Percentiles rank a stretch among this genome's conserved stretches.
phyloP scores from a whole-genome alignment of 2,888 invertebrate species.

The Drosophila pseudotakahashii region DNA sequence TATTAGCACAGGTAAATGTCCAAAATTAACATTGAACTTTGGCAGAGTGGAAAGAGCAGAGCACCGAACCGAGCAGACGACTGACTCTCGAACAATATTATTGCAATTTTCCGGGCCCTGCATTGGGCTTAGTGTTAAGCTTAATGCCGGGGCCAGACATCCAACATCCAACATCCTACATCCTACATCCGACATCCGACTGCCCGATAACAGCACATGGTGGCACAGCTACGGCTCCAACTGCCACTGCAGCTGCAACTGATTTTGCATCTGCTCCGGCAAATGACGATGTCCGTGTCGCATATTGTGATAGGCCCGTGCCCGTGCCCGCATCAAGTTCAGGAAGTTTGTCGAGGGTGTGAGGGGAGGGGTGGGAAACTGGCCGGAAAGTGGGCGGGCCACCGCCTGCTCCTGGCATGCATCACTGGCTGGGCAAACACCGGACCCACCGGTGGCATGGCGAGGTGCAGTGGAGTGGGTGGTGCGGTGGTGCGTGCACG shows the following conservation, averaged over 20 bases:
- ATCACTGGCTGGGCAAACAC: conserved; percentile 72
- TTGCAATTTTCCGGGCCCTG: conserved; percentile 74
- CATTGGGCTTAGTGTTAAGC: conserved; percentile 55
- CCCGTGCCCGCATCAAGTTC: conserved; percentile 43
- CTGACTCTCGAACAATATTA: conserved; percentile 65
- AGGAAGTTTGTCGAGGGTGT: conserved; percentile 31
- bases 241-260: conserved; percentile 22
- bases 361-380: not conserved
- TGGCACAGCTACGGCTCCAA: conserved; percentile 17
- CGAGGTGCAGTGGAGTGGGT: not conserved
- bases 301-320: conserved; percentile 44
- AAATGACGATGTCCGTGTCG: conserved; percentile 44
- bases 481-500: conserved; percentile 5
- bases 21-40: conserved; percentile 81
- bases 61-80: conserved; percentile 16
- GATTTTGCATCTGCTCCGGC: conserved; percentile 39
- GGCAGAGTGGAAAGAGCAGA: conserved; percentile 48
- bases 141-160: conserved; percentile 60
- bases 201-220: conserved; percentile 51
- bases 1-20: conserved; percentile 79
- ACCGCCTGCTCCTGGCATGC: conserved; percentile 58
- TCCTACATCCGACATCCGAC: conserved; percentile 50
- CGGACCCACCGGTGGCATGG: conserved; percentile 21
- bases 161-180: conserved; percentile 43
- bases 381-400: not conserved